Conservation (phyloP, 1,140 invertebrate species). For the Asobara japonica region DNA sequence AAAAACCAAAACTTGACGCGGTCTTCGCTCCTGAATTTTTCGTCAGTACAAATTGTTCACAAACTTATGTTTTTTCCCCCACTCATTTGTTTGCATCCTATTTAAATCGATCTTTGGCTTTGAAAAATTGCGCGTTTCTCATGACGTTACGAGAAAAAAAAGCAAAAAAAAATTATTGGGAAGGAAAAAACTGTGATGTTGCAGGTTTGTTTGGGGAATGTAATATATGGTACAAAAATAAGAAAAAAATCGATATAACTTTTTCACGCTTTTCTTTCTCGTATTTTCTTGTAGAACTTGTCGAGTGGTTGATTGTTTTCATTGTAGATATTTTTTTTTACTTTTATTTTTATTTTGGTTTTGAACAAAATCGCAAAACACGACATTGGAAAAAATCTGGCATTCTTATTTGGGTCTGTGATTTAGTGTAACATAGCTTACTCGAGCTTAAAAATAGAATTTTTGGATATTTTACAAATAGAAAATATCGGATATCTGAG, state of each 20-base stretch:
- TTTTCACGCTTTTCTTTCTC: too few relatives aligned
- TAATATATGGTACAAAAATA: constrained; percentile 18
- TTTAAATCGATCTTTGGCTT: constrained; percentile 50
- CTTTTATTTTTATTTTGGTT: too few relatives aligned
- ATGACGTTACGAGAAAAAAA: constrained; percentile 16
- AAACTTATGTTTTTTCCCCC: constrained; percentile 17
- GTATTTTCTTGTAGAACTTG: background rate
- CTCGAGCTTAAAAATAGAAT: background rate
- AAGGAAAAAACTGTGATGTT: background rate
- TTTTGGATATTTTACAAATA: background rate
- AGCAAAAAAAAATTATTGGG: background rate
- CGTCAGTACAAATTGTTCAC: background rate
- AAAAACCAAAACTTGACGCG: too few relatives aligned
- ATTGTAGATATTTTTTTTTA: background rate
- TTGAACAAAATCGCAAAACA: too few relatives aligned
- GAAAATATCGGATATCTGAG: background rate
- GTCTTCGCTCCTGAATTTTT: background rate
- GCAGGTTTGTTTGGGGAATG: background rate
- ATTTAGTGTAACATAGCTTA: background rate
- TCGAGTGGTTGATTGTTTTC: background rate
- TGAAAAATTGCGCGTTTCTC: constrained; percentile 34
- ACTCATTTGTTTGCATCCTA: constrained; percentile 26
- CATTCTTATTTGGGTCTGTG: background rate
- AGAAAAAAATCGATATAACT: background rate
- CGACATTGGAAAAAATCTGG: background rate